Evolutionary conservation across 2,797 vertebrate species (phyloP), one percentile per base, ranked within the genome.

Genomic region (Psittacula derbiana): DNA sequence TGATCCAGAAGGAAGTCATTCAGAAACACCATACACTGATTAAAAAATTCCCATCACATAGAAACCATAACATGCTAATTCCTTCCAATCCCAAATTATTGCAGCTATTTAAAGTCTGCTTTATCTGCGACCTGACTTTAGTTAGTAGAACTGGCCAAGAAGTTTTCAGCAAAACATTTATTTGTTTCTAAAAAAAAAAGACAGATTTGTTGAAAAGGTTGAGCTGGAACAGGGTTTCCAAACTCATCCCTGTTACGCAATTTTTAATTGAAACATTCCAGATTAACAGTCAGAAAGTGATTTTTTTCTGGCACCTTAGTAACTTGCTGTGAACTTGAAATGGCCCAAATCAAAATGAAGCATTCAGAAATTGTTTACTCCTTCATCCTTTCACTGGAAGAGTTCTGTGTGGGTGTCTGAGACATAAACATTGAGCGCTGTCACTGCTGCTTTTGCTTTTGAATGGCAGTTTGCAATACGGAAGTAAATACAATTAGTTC

Each of bases 401-500:
- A 86, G 31, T 53, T 67, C 74, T 89, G 74, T 74, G 81, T 65
- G 93, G 70, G 80, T 92, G 72, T 75, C 16, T 15, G 36, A 90
- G 58, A 67, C 70, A 80, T 40, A 90, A 92, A 91, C 58, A 55
- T 17, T 55, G 44, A 53, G 40, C 75, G 53, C 69, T 92, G 36
- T 80, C 69, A 58, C 61, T 72, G 65, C 43, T 92, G 65, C 14
- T 88, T 95, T 88, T 58, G 31, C 43, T 90, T 94, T 90, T 46
- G 57, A 88, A 52, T 12, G 17, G 36, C 30, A 88, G 27, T 86
- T 93, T 92, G 71, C 31, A 67, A 12, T 62, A 31, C 75, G 58
- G 62, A 86, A 90, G 62, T 70, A 92, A 93, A 90, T 69, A 81
- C 57, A 86, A 79, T 70, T 86, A 92, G 8, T 57, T 90, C 60